Evolutionary conservation across 2,113 vertebrate species (phyloP), one percentile per base, ranked within the genome.

Genomic region (Ictidomys tridecemlineatus): DNA sequence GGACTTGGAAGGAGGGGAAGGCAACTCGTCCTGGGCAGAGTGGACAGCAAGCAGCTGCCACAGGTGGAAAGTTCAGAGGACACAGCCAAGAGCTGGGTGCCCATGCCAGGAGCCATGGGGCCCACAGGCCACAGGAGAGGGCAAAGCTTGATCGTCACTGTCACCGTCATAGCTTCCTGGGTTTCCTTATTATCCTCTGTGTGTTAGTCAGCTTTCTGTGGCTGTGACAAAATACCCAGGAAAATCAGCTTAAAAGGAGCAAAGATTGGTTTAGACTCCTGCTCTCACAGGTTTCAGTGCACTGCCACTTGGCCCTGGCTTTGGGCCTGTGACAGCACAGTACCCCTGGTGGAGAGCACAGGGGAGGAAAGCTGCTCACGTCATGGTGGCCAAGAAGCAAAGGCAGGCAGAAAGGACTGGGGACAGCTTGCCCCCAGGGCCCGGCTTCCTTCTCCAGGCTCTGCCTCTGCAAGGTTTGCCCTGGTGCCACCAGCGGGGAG

Each of bases 21-120:
- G 8, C 6, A 13, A 6, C 3, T 3, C 8, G 32, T 48, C 45
- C 42, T 18, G n/a, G 18, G 14, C 1, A 8, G 30, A 11, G 0
- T 2, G 74, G 48, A 4, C 7, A 5, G 32, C 0, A 9, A 37
- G 48, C 5, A 8, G 4, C 34, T n/a, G n/a, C 24, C 24, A 9
- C 32, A n/a, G 63, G 30, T 34, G 20, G 30, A 45, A 8, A 20
- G 9, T 6, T 14, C 14, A 17, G 65, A 69, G 30, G 32, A 5
- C 65, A 34, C 13, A 69, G 65, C 65, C 65, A 63, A 63, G 61
- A 28, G 24, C 26, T 24, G 61, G 61, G 61, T 28, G 3, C 26
- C 26, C 61, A 63, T 63, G 61, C 24, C 24, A 63, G 24, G 61
- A 2, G 2, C 22, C 24, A 3, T 34, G 65, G 32, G 16, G 32